These are phyloP conservation scores for Bufo gargarizans DNA, from an alignment of 2,113 vertebrate genomes.

Conservation along the genomic window DNA sequence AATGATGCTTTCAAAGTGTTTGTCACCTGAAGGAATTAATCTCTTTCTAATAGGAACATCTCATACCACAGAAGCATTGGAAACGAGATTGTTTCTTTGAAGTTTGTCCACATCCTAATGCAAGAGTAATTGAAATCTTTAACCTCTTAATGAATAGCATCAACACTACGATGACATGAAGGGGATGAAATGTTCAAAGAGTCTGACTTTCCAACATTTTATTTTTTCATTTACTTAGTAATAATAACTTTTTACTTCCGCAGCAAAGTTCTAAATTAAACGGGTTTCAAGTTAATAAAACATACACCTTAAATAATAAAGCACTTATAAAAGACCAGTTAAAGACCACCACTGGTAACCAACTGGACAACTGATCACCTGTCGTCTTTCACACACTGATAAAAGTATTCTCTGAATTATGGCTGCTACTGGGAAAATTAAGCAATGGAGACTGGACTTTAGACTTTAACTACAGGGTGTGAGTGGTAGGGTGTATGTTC, in stretches of 20 bases:
- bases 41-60: constrained; percentile 2
- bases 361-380: too few relatives aligned
- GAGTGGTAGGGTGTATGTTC: too few relatives aligned
- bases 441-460: too few relatives aligned
- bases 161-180: not conserved
- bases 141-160: not conserved
- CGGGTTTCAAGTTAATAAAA: not conserved
- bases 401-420: too few relatives aligned
- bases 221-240: not conserved
- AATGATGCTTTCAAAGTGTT: constrained; percentile 7
- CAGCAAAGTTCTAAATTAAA: not conserved
- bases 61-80: not conserved
- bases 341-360: not conserved
- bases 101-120: constrained; percentile 23
- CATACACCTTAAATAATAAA: not conserved
- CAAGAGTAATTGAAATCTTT: constrained; percentile 26
- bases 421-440: too few relatives aligned
- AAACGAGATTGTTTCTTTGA: constrained; percentile 29
- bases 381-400: too few relatives aligned
- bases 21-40: constrained; percentile 11
- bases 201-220: not conserved
- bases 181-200: not conserved
- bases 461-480: too few relatives aligned
- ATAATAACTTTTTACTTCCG: not conserved
- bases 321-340: not conserved